phyloP scores from a whole-genome alignment of 1,140 invertebrate genomes.

The Habropoda laboriosa region DNA sequence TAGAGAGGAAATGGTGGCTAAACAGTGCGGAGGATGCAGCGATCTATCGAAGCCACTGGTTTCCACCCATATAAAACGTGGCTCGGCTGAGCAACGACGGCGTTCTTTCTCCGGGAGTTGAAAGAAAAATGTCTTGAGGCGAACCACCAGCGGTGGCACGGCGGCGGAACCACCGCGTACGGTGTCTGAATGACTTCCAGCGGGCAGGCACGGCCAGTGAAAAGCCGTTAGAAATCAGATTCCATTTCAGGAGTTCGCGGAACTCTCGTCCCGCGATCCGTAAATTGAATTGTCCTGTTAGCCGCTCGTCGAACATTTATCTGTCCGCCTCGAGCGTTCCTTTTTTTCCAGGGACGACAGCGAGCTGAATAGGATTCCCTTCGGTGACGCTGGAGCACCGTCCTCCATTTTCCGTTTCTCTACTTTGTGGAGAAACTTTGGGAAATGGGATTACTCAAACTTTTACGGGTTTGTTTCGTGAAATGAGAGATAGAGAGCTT shows the following conservation, averaged over 20 bases:
- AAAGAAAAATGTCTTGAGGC: conserved; percentile 45
- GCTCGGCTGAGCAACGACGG: background rate
- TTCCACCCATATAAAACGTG: conserved; percentile 33
- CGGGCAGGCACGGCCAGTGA: conserved; percentile 53
- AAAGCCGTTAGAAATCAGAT: conserved; percentile 75
- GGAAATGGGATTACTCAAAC: too few relatives aligned
- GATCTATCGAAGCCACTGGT: conserved; percentile 19
- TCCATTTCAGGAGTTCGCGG: conserved; percentile 66
- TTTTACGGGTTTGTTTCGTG: too few relatives aligned
- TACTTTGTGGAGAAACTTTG: too few relatives aligned
- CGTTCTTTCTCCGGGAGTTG: conserved; percentile 23
- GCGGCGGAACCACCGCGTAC: background rate
- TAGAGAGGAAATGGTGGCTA: conserved; percentile 37
- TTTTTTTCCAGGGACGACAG: background rate
- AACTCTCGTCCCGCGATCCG: conserved; percentile 13
- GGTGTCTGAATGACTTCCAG: conserved; percentile 39
- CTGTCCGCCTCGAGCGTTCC: too few relatives aligned
- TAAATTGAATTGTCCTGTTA: conserved; percentile 48
- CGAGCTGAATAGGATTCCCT: too few relatives aligned
- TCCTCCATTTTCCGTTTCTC: too few relatives aligned
- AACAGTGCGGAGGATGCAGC: conserved; percentile 52
- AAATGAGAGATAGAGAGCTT: too few relatives aligned
- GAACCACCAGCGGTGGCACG: conserved; percentile 45
- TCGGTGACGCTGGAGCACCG: too few relatives aligned
- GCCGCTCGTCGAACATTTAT: background rate